Base-by-base conservation (phyloP, 2,113 vertebrate species). In the Pipa parva region DNA sequence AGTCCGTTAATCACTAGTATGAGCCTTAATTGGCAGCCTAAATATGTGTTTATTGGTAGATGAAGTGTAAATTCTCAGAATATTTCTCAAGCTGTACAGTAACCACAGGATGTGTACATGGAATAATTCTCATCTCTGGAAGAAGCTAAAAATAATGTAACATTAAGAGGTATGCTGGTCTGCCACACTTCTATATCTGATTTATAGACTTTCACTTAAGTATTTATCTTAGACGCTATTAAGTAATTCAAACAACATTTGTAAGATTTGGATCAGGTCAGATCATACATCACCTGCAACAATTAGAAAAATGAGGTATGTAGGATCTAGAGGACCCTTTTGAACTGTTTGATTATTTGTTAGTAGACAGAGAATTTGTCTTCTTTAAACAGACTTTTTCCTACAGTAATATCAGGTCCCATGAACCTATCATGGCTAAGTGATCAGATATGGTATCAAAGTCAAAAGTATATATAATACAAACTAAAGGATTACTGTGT, bases 291-390 rank as follows among this genome's bases (percentile, higher is more conserved):
- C 66, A 69, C 48, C 33, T 20, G 7, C 18, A 45, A 31, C 57
- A 69, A 52, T 69, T 60, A 61, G 66, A 61, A 69, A 69, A 69
- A 69, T 69, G 49, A 61, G 66, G 48, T 52, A 61, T 69, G 26
- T 61, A 54, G 52, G 51, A 61, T 61, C 49, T 24, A 12, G 25
- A 45, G 39, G 33, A 29, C 57, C 48, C 52, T 69, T 69, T 52
- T 42, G 25, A 27, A 39, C 31, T 52, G 12, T 61, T 69, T 69
- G 66, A 69, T 69, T 69, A 69, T 69, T 69, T 69, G 66, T 69
- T 69, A 57, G 13, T 31, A 61, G 33, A n/a, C 15, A 24, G 24
- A 27, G 20, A 69, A 61, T 22, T 60, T 36, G 18, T 27, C 33
- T 45, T 45, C 59, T 54, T 36, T 25, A 13, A 25, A 5, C 58